Conservation (phyloP, 2,888 invertebrate species). For the Drosophila paramelanica region DNA sequence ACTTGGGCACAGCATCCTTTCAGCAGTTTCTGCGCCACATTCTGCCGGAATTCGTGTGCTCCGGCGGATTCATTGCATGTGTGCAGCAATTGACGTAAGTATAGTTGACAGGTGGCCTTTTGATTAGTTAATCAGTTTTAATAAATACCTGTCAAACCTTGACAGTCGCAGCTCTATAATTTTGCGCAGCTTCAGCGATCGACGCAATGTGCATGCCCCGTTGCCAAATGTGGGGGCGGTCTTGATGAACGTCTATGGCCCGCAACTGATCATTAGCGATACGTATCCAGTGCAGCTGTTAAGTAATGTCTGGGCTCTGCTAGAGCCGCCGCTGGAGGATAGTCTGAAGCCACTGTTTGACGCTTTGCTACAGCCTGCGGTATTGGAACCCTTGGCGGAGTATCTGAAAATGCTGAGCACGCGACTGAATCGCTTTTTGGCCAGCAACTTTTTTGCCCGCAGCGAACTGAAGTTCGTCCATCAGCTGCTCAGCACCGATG, state of each 20-base stretch:
- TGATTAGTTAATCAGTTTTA: conserved; percentile 32
- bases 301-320: conserved; percentile 77
- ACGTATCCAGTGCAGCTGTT: conserved; percentile 82
- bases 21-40: conserved; percentile 77
- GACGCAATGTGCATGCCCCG: conserved; percentile 81
- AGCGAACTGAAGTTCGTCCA: conserved; percentile 87
- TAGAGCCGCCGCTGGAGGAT: conserved; percentile 62
- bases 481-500: conserved; percentile 79
- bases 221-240: conserved; percentile 83
- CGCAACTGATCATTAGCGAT: conserved; percentile 82
- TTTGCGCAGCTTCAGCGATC: conserved; percentile 71
- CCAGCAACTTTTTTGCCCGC: conserved; percentile 86
- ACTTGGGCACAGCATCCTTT: conserved; percentile 59
- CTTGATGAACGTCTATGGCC: conserved; percentile 75
- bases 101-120: conserved; percentile 14
- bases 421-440: conserved; percentile 71
- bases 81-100: conserved; percentile 75
- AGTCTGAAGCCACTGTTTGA: conserved; percentile 66
- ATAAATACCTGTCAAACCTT: conserved; percentile 19
- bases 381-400: conserved; percentile 74
- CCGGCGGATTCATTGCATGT: conserved; percentile 72
- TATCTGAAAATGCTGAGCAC: conserved; percentile 69
- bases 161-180: conserved; percentile 79
- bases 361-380: conserved; percentile 69
- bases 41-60: conserved; percentile 77